Evolutionary conservation across 1,140 invertebrate species (phyloP).

Genomic region (Aradophagus sp.): DNA sequence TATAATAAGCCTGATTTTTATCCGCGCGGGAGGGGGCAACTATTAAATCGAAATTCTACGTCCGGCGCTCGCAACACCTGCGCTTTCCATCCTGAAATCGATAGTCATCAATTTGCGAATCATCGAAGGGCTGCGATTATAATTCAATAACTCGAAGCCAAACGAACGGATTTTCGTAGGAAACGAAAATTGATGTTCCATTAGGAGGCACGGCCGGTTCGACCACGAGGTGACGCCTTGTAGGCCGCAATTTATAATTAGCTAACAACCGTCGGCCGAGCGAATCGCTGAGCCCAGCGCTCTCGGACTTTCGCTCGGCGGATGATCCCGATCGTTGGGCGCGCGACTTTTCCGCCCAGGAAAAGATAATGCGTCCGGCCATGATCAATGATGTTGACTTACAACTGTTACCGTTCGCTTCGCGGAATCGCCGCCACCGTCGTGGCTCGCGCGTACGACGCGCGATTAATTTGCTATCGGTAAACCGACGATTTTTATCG

Average conservation of each 20-base stretch:
- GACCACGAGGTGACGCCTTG: conserved; percentile 22
- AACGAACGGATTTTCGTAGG: too few relatives aligned
- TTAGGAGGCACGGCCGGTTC: too few relatives aligned
- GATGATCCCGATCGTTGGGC: conserved; percentile 21
- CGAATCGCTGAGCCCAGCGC: conserved; percentile 17
- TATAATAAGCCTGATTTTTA: too few relatives aligned
- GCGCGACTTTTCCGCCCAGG: conserved; percentile 41
- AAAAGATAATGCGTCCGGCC: conserved; percentile 48
- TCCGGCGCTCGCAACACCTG: too few relatives aligned
- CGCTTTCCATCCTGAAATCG: too few relatives aligned
- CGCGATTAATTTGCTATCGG: conserved; percentile 44
- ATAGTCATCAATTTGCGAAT: too few relatives aligned
- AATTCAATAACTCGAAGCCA: too few relatives aligned
- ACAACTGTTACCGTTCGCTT: conserved; percentile 66
- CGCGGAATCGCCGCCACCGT: conserved; percentile 46
- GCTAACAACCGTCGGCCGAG: conserved; percentile 40
- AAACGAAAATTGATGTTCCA: too few relatives aligned
- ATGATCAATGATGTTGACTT: conserved; percentile 63
- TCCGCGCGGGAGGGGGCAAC: too few relatives aligned
- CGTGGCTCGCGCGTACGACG: conserved; percentile 36
- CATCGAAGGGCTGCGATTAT: too few relatives aligned
- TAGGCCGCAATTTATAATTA: conserved; percentile 53
- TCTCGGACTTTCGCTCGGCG: background rate
- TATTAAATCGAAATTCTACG: too few relatives aligned
- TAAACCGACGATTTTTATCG: conserved; percentile 41